phyloP scores from a whole-genome alignment of 2,797 vertebrate genomes.

The Hoplostethus mediterraneus region DNA sequence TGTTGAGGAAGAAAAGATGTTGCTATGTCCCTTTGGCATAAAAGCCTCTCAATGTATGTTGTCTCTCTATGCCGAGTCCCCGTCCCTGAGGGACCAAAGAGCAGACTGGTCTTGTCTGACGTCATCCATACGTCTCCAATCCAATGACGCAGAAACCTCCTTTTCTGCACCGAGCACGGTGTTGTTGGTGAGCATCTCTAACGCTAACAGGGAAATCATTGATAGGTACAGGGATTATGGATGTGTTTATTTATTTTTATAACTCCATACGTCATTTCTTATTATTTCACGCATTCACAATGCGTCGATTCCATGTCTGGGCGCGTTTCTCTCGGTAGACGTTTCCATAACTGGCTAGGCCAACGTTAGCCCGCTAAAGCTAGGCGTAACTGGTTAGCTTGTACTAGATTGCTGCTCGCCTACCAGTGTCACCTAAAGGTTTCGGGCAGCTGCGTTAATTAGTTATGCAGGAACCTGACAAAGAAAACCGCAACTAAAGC shows the following conservation, averaged over 20 bases:
- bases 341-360: neutral
- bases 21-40: too few species aligned
- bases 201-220: neutral
- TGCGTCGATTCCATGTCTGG: neutral
- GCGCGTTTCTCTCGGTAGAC: too few species aligned
- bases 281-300: neutral
- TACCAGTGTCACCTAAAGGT: rapidly evolving
- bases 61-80: too few species aligned
- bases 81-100: too few species aligned
- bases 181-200: neutral
- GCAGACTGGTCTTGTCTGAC: too few species aligned
- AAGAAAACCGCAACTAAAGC: neutral
- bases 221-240: too few species aligned
- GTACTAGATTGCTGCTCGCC: neutral
- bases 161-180: neutral
- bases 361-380: conserved; percentile 28
- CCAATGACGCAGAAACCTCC: neutral
- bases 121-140: neutral
- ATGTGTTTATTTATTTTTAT: neutral
- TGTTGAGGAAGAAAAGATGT: too few species aligned
- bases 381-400: neutral
- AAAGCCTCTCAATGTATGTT: too few species aligned
- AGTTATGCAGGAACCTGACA: rapidly evolving
- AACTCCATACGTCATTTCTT: neutral
- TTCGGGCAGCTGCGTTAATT: rapidly evolving